phyloP scores from a whole-genome alignment of 2,888 invertebrate species.

The Parasteatoda lunata region DNA sequence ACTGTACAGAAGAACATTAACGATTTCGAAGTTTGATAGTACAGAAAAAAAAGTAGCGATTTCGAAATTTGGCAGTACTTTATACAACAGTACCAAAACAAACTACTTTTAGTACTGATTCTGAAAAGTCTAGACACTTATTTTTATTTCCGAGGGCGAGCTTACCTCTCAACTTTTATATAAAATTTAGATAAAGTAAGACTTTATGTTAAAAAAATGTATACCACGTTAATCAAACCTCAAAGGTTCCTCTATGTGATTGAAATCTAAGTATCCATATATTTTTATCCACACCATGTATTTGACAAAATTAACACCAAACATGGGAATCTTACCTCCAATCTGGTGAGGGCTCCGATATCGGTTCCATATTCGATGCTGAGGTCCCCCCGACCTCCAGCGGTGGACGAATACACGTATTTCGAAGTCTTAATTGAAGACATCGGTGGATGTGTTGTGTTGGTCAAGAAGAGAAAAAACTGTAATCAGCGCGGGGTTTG shows the following conservation, averaged over 20 bases:
- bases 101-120: no score
- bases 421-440: conserved; percentile 80
- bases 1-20: no score
- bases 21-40: no score
- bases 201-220: neutral
- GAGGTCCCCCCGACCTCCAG: conserved; percentile 82
- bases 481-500: neutral
- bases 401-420: conserved; percentile 89
- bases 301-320: neutral
- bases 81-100: no score
- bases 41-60: no score
- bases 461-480: conserved; percentile 1
- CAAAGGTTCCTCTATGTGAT: neutral
- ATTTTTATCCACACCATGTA: neutral
- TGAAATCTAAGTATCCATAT: neutral
- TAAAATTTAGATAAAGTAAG: neutral
- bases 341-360: conserved; percentile 93
- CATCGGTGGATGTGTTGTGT: conserved; percentile 20
- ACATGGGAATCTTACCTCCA: conserved; percentile 84
- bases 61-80: no score
- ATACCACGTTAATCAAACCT: neutral
- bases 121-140: no score
- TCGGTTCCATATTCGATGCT: conserved; percentile 96
- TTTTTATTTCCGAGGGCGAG: no score
- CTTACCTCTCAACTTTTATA: no score